phyloP scores from a whole-genome alignment of 2,888 invertebrate genomes.

The Scrobipalpa costella region DNA sequence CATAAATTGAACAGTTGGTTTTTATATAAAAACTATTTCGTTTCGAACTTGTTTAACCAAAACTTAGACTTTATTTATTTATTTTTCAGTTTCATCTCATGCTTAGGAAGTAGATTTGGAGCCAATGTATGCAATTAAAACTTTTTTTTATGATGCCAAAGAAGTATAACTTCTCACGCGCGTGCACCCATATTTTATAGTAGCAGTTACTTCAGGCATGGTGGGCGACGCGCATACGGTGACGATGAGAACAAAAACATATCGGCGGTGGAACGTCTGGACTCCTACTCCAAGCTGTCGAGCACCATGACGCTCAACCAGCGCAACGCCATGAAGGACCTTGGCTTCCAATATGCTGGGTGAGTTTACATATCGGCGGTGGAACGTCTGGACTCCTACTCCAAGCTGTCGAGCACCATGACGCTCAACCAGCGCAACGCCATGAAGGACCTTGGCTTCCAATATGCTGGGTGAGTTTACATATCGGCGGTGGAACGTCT shows the following conservation, averaged over 20 bases:
- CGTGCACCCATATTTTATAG: too few species aligned
- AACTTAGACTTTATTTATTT: too few species aligned
- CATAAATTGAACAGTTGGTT: too few species aligned
- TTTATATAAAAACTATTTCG: too few species aligned
- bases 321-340: background rate
- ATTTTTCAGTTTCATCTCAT: too few species aligned
- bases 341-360: background rate
- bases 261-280: background rate
- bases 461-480: background rate
- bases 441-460: background rate
- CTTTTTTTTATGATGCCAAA: too few species aligned
- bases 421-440: background rate
- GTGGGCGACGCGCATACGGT: too few species aligned
- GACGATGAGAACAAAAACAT: background rate
- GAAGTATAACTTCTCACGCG: too few species aligned
- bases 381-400: background rate
- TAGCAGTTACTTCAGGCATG: too few species aligned
- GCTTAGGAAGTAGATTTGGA: too few species aligned
- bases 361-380: background rate
- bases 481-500: background rate
- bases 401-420: background rate
- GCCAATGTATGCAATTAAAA: too few species aligned
- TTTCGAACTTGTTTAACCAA: too few species aligned
- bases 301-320: background rate
- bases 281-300: background rate